These are phyloP conservation scores for Halcyon badia DNA, from an alignment of 2,797 vertebrate genomes.

Conservation along the genomic window DNA sequence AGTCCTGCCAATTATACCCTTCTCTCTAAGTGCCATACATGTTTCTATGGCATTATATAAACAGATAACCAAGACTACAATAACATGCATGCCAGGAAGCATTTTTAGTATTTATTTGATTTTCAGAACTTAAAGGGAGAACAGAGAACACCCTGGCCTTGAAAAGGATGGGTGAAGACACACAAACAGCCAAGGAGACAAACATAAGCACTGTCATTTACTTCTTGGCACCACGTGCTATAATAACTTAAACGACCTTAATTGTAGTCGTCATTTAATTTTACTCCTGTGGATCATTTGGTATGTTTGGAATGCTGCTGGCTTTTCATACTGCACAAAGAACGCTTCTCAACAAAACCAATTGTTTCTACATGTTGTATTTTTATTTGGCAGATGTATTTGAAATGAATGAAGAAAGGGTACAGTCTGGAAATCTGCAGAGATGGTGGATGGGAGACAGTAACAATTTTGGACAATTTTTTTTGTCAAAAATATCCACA, in stretches of 20 bases:
- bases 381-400: constrained; percentile 59
- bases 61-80: constrained; percentile 46
- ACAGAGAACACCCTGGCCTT: not conserved
- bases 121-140: not conserved
- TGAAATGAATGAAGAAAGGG: constrained; percentile 29
- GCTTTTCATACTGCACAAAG: constrained; percentile 41
- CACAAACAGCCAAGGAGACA: not conserved
- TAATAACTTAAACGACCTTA: constrained; percentile 71
- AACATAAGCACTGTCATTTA: constrained; percentile 29
- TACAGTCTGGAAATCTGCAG: not conserved
- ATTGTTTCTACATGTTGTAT: not conserved
- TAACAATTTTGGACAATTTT: not conserved
- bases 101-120: constrained; percentile 2
- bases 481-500: not conserved
- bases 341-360: constrained; percentile 45
- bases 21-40: constrained; percentile 8
- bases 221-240: constrained; percentile 42
- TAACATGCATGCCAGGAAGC: not conserved
- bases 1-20: constrained; percentile 52
- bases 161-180: not conserved
- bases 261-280: constrained; percentile 66
- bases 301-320: constrained; percentile 65
- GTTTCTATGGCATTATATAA: constrained; percentile 40
- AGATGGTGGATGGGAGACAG: not conserved
- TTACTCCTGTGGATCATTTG: constrained; percentile 51